These are phyloP conservation scores for Drosophila ironensis DNA, from an alignment of 1,140 invertebrate genomes.

Conservation along the genomic window DNA sequence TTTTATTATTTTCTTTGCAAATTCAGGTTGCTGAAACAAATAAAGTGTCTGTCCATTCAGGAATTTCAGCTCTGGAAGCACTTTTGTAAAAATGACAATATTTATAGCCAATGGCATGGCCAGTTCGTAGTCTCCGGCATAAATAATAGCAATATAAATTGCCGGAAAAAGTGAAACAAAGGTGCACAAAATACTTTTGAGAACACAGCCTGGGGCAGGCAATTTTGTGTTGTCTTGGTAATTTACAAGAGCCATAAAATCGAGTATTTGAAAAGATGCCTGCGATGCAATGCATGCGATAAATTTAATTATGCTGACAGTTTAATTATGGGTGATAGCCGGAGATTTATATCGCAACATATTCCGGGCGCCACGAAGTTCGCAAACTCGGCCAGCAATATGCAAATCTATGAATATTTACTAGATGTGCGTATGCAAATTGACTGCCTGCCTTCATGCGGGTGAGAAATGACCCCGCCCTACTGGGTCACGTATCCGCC, in stretches of 20 bases:
- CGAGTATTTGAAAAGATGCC: neutral
- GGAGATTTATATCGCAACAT: slow-evolving; percentile 51
- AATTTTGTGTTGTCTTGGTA: slow-evolving; percentile 31
- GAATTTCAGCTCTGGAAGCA: neutral
- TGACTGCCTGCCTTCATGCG: neutral
- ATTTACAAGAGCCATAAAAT: slow-evolving; percentile 44
- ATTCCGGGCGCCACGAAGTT: slow-evolving; percentile 11
- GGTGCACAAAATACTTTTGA: slow-evolving; percentile 8
- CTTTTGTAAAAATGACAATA: slow-evolving; percentile 12
- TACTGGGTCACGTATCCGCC: neutral
- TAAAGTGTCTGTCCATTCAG: too few relatives aligned
- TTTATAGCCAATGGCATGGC: slow-evolving; percentile 57
- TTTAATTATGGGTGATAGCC: slow-evolving; percentile 59
- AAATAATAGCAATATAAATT: slow-evolving; percentile 57
- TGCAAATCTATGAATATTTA: slow-evolving; percentile 69
- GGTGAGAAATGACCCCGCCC: neutral
- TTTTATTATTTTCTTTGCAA: too few relatives aligned
- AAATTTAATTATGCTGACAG: slow-evolving; percentile 76
- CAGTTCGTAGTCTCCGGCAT: slow-evolving; percentile 21
- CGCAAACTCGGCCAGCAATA: slow-evolving; percentile 45
- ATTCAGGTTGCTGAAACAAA: too few relatives aligned
- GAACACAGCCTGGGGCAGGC: neutral
- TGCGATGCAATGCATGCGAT: slow-evolving; percentile 33
- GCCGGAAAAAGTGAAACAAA: slow-evolving; percentile 15
- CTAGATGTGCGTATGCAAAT: slow-evolving; percentile 58